phyloP scores from a whole-genome alignment of 2,888 invertebrate species.

The Dicranocentrus wangi region DNA sequence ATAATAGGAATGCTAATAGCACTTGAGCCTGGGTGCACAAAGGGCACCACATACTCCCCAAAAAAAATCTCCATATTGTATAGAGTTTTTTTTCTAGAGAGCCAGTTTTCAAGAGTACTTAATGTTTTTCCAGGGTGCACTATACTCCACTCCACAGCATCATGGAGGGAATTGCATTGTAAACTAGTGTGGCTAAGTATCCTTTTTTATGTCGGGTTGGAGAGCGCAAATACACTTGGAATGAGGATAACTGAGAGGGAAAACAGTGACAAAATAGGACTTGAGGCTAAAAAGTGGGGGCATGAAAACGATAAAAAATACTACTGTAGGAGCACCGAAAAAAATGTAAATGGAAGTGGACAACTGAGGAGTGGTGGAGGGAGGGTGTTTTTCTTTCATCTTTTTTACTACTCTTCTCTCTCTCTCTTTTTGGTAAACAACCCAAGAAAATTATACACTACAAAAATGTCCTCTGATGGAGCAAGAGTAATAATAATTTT shows the following conservation, averaged over 20 bases:
- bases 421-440: background rate
- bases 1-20: background rate
- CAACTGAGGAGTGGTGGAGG: background rate
- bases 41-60: background rate
- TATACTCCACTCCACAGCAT: background rate
- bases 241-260: background rate
- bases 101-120: background rate
- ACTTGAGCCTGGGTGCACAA: background rate
- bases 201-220: no score
- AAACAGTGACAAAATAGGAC: constrained; percentile 1
- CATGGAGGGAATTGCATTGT: background rate
- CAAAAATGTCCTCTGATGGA: constrained; percentile 15
- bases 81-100: background rate
- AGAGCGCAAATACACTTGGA: background rate
- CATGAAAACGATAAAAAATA: background rate
- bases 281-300: background rate
- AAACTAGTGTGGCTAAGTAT: no score
- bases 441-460: constrained; percentile 29
- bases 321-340: background rate
- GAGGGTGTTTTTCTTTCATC: background rate
- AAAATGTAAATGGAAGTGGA: constrained; percentile 19
- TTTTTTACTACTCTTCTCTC: background rate
- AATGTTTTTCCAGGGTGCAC: background rate
- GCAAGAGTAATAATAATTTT: constrained; percentile 33
- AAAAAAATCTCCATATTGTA: background rate